These are phyloP conservation scores for Phyto melanocephala DNA, from an alignment of 2,888 invertebrate species.

Conservation along the genomic window DNA sequence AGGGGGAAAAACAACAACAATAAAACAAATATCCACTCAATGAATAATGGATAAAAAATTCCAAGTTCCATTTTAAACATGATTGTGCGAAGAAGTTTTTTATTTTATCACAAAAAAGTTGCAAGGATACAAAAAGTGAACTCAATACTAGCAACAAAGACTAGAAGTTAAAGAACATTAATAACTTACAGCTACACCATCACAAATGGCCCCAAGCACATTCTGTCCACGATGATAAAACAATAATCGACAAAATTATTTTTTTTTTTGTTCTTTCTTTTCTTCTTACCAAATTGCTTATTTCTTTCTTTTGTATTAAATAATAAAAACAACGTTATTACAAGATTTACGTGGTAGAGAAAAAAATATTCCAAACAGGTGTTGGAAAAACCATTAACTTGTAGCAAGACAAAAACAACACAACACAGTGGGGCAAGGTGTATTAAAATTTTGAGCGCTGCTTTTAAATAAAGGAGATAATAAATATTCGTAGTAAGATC, in stretches of 20 bases:
- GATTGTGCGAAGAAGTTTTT: conserved; percentile 10
- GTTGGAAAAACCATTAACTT: conserved; percentile 40
- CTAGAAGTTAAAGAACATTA: conserved; percentile 24
- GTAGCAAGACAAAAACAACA: background rate
- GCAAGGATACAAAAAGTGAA: background rate
- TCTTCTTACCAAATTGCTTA: background rate
- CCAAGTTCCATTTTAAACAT: conserved; percentile 16
- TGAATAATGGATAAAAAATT: background rate
- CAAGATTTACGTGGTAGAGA: background rate
- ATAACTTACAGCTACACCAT: conserved; percentile 47
- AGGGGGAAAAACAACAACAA: no score
- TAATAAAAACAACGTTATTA: background rate
- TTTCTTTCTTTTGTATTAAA: background rate
- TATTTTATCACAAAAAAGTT: background rate
- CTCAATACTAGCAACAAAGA: background rate
- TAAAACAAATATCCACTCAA: conserved; percentile 4
- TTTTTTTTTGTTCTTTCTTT: no score
- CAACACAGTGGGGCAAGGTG: background rate
- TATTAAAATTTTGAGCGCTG: background rate
- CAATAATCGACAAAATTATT: conserved; percentile 10
- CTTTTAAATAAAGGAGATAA: background rate
- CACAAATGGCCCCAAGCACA: conserved; percentile 12
- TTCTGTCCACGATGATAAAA: background rate
- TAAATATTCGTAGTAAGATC: no score
- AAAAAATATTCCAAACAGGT: conserved; percentile 31